Evolutionary conservation across 2,797 vertebrate genomes (phyloP).

Genomic region (Gymnodraco acuticeps): DNA sequence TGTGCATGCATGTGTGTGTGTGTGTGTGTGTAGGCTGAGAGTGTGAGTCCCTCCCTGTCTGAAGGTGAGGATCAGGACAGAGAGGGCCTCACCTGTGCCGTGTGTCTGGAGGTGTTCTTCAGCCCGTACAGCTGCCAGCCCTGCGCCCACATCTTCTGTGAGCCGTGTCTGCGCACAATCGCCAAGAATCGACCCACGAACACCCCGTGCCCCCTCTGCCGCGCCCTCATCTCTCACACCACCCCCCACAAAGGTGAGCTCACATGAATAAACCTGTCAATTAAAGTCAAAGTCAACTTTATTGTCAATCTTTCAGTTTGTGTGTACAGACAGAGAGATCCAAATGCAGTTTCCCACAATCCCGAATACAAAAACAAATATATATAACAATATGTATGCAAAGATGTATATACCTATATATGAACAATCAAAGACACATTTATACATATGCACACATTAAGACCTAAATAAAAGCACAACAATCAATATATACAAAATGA

Average conservation of each 20-base stretch:
- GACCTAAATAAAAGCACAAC: no score
- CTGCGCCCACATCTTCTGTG: constrained; percentile 94
- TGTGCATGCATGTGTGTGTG: constrained; percentile 26
- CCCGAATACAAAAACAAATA: no score
- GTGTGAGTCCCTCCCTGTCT: constrained; percentile 69
- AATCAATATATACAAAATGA: no score
- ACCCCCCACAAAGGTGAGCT: constrained; percentile 88
- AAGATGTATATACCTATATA: no score
- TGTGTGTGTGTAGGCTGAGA: constrained; percentile 64
- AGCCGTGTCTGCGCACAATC: constrained; percentile 92
- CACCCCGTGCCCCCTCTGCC: constrained; percentile 92
- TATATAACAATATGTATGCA: no score
- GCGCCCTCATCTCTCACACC: constrained; percentile 88
- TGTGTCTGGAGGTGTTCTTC: constrained; percentile 94
- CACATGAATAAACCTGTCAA: not conserved
- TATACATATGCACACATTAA: no score
- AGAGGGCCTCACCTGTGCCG: constrained; percentile 90
- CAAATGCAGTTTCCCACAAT: no score
- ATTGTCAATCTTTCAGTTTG: no score
- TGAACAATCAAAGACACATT: no score
- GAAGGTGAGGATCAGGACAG: constrained; percentile 87
- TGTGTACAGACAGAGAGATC: no score
- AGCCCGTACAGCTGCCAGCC: constrained; percentile 93
- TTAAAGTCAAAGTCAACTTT: no score
- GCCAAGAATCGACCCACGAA: constrained; percentile 88